These are phyloP conservation scores for Vultur gryphus DNA, from an alignment of 2,797 vertebrate genomes.

Conservation along the genomic window DNA sequence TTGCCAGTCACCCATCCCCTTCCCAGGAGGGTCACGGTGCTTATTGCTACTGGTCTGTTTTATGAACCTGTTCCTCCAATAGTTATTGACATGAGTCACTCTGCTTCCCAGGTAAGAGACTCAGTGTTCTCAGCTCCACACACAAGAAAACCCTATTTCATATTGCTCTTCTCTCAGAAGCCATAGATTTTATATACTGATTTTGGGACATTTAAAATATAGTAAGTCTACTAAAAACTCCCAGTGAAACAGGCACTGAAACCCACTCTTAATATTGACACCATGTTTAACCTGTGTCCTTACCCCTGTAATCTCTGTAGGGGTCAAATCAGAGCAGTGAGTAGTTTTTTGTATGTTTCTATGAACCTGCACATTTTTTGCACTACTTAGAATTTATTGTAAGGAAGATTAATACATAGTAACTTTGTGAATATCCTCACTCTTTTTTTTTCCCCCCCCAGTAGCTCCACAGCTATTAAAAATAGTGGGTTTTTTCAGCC, in stretches of 20 bases:
- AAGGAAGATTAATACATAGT: neutral
- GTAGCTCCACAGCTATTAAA: neutral
- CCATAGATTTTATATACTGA: neutral
- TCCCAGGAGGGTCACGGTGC: accelerated
- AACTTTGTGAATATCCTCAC: neutral
- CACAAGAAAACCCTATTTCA: accelerated
- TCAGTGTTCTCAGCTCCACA: neutral
- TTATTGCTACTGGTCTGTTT: neutral
- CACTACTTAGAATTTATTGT: neutral
- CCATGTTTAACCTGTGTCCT: neutral
- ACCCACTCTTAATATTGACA: accelerated
- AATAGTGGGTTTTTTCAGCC: neutral
- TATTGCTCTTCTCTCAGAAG: neutral
- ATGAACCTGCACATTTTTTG: neutral
- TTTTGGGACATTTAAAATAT: neutral
- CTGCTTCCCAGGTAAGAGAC: neutral
- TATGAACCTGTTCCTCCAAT: neutral
- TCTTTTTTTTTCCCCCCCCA: neutral
- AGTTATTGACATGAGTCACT: accelerated
- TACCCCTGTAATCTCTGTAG: neutral
- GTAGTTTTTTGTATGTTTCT: neutral
- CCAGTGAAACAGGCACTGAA: neutral
- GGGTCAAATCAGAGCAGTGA: neutral
- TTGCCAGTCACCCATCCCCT: no score
- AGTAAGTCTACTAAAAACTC: neutral